Base-by-base conservation (phyloP, 2,888 invertebrate genomes). In the Blomia tropicalis region DNA sequence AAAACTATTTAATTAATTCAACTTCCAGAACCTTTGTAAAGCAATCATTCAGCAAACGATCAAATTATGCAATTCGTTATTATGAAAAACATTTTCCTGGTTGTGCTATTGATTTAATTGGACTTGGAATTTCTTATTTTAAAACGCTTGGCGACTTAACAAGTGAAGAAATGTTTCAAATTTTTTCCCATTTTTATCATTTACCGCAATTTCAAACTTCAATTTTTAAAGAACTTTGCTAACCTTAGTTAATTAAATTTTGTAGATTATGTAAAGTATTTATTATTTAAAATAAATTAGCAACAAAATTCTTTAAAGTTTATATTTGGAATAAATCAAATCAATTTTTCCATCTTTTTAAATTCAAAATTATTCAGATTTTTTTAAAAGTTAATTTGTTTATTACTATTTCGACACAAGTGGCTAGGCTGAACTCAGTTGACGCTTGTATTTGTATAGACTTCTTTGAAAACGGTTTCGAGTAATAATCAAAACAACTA, bases 11-110 rank as follows among this genome's bases (percentile, higher is more conserved):
- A 5, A 7, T 17, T 25, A 31, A 5, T 54, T 23, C 29, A 5
- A n/a, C 17, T 54, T 54, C 11, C 27, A 56, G 56, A 14, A 29
- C 29, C 2, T 56, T 56, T 36, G 56, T 56, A 2, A 56, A 56
- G 29, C 56, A 56, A 36, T 56, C 56, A 22, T 56, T 56, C 36
- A 56, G 17, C 11, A 56, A 56, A 36, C 29, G 56, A 11, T 19
- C 56, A 31, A 56, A 56, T 11, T 27, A 56, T 36, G 56, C 56
- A 14, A 56, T 56, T 14, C 17, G 23, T n/a, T 56, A 56, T 36
- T 56, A 56, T 36, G 56, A 56, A 25, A 56, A 56, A 36, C 56
- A 29, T 22, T 56, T 56, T 36, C 47, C 56, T 25, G 56, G 56
- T 23, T 56, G 56, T 36, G 29, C 56, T 1, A 36, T 56, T 4